Evolutionary conservation across 2,888 invertebrate genomes (phyloP), one percentile per base, ranked within the genome.

Genomic region (Girardia tigrina): DNA sequence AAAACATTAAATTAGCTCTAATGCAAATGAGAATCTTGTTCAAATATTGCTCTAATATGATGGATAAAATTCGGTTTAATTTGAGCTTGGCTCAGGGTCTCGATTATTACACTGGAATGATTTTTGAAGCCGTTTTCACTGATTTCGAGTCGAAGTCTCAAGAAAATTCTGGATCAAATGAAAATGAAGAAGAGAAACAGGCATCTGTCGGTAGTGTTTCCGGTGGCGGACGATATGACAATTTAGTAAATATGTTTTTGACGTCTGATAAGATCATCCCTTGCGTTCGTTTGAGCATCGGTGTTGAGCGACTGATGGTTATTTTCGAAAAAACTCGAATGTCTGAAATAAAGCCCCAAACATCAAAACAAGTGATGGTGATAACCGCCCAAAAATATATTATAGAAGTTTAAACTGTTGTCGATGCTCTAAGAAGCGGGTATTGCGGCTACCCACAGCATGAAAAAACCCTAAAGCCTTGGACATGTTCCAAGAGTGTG

Each of bases 21-120:
- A 80, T 82, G 42, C 84, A 84, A 28, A 89, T 95, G 85, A 90
- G 90, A 81, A 81, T 92, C 1, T 86, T 98, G 69, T 86, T 97
- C 16, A 88, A 90, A 77, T 99, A 94, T 83, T 91, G 92, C 83
- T 87, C 89, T 75, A 86, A 92, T 23, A 90, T 90, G 81, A 90
- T 90, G 0, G 88, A 94, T 26, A 56, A 56, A 56, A 42, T 77
- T 26, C 8, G 76, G 71, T 95, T 98, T 83, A 98, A 99, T 85
- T 86, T 99, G 79, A 97, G 97, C 83, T 87, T 99, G 78, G 99
- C 98, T 0, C 88, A 98, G 84, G 99, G 99, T 0, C 87, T 99
- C 75, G 99, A 99, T 86, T 99, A 99, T 84, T 99, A 99, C 82
- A 99, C 98, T 0, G 99, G 98, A 42, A 89, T 95, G 77, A 99